Evolutionary conservation across 2,797 vertebrate species (phyloP), one percentile per base, ranked within the genome.

Genomic region (Malacoraja senta): DNA sequence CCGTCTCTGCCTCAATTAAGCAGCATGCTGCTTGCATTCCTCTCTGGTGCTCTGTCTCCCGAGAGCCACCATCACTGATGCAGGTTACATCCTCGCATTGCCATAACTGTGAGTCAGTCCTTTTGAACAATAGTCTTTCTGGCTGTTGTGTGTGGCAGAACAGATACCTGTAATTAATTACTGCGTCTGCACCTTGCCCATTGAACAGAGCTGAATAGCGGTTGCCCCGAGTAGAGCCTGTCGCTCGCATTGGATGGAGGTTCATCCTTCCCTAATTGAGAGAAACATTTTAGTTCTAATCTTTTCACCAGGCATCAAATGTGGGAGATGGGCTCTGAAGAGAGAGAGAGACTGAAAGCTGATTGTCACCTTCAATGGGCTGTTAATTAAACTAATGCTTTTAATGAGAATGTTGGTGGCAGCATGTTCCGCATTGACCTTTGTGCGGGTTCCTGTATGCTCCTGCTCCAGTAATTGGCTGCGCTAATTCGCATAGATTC

Each of bases 121-220:
- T 95, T 95, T 95, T 95, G 95, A 95, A 94, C 94, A 94, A 94
- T 94, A 95, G 95, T 72, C 95, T 96, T 96, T 95, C 95, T 95
- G 95, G 94, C 94, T 93, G 94, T 94, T 95, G 94, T 94, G 93
- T 93, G 95, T 94, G 95, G 95, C 61, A 95, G 94, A 96, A 94
- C 94, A 96, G 97, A 96, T 96, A 95, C 97, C 97, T 95, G 96
- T 96, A 97, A 97, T 98, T 98, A 98, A 99, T 99, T 98, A 98
- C 74, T 93, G 96, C 96, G 96, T 94, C 95, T 95, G 94, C 95
- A 95, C 96, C 71, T 53, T n/a, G 72, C 71, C 38, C 53, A 76
- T 17, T 76, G 72, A 76, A 88, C 63, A 68, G 76, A 76, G 68
- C 72, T 74, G 71, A 44, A 92, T 24, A 71, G 10, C 72, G 8